Base-by-base conservation (phyloP, 2,888 invertebrate species). In the Argynnis bischoffii region DNA sequence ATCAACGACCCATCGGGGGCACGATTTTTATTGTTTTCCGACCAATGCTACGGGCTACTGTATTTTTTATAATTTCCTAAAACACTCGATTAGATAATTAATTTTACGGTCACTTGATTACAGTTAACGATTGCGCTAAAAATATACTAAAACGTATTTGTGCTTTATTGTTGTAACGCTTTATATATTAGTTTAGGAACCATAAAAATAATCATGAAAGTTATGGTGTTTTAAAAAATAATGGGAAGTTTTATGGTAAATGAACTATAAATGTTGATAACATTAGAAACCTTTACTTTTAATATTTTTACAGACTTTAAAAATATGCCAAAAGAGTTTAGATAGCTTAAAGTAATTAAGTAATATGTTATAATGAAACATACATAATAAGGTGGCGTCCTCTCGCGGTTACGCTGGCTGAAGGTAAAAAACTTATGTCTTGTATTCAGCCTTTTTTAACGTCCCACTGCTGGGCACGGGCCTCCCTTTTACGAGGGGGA, bases 21-120 rank as follows among this genome's bases (percentile, higher is more conserved):
- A 89, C 85, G 89, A 89, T 90, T 92, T 91, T 92, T 91, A 92
- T 91, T 91, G 90, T 92, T 92, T 91, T 86, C 84, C 77, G 81
- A 81, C 83, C 84, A 86, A 88, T 80, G 84, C 78, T 86, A 85
- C 80, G 83, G 86, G 83, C 75, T 76, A 69, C 67, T 69, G 61
- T 66, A 66, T 77, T 79, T 83, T 80, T 82, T 81, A 78, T 77
- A 79, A 79, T 79, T 81, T 79, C 78, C 76, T 70, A 80, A 69
- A 85, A 85, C 72, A 76, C 74, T 78, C 78, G 75, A 83, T 80
- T 77, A 76, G 81, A 79, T 88, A 89, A 90, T 90, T 90, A 90
- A 85, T 88, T 91, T 92, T 86, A 92, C 86, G 86, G 81, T 83
- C 86, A 77, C 83, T 90, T 88, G 83, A 91, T 91, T 89, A 87